Conservation (phyloP, 2,888 invertebrate species). For the Exocentrus adspersus region DNA sequence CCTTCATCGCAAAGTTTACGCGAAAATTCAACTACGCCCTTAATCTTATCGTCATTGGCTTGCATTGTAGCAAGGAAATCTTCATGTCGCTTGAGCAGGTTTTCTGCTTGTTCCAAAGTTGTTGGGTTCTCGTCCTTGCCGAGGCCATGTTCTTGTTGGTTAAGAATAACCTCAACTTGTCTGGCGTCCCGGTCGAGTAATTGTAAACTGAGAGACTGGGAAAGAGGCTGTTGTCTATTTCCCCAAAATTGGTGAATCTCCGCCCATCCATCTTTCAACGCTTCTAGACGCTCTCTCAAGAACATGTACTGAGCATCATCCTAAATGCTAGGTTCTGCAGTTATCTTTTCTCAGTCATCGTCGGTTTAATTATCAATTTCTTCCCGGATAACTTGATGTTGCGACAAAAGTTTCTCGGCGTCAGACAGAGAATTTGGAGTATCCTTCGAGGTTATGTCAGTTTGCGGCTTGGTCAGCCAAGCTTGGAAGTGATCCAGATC, state of each 20-base stretch:
- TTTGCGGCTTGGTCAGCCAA: slow-evolving; percentile 93
- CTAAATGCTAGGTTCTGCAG: slow-evolving; percentile 85
- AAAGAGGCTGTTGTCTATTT: slow-evolving; percentile 92
- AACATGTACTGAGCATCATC: slow-evolving; percentile 99
- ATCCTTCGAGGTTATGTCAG: slow-evolving; percentile 98
- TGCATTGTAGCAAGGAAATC: slow-evolving; percentile 99
- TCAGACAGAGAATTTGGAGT: slow-evolving; percentile 93
- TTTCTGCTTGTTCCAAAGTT: slow-evolving; percentile 97
- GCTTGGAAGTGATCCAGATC: slow-evolving; percentile 99
- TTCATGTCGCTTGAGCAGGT: slow-evolving; percentile 96
- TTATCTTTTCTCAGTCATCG: slow-evolving; percentile 96
- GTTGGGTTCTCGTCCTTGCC: slow-evolving; percentile 95
- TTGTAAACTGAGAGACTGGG: slow-evolving; percentile 94
- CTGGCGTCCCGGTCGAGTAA: slow-evolving; percentile 96
- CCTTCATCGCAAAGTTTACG: slow-evolving; percentile 89
- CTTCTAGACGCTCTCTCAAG: slow-evolving; percentile 96
- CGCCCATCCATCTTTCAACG: slow-evolving; percentile 98
- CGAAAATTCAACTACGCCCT: slow-evolving; percentile 94
- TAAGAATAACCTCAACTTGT: slow-evolving; percentile 96
- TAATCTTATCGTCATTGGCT: slow-evolving; percentile 99
- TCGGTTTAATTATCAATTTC: slow-evolving; percentile 99
- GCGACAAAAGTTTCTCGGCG: slow-evolving; percentile 95
- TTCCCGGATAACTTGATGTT: slow-evolving; percentile 98
- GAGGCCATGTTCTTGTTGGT: slow-evolving; percentile 97
- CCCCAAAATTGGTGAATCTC: slow-evolving; percentile 99